Base-by-base conservation (phyloP, 2,888 invertebrate genomes). In the Campoletis raptor region DNA sequence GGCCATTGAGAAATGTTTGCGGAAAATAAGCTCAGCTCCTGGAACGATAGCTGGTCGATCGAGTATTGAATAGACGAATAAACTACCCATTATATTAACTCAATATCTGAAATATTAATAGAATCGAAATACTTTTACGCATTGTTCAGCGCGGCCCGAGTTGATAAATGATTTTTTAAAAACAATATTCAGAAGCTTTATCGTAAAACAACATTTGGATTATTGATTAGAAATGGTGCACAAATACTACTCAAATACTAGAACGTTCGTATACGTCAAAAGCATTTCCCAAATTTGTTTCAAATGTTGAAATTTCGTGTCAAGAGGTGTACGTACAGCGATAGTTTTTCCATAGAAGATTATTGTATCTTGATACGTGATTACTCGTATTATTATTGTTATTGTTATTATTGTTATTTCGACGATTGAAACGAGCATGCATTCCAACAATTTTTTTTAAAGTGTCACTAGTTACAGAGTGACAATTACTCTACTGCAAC, bases 81-180 rank as follows among this genome's bases (percentile, higher is more conserved):
- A 61, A 42, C 64, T 30, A 36, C 37, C 24, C 45, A 61, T 30
- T 45, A 18, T 18, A 45, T 70, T 21, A 48, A 70, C 48, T 70
- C 48, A 18, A 48, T 48, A 45, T 30, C 48, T 70, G 30, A 70
- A 70, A 70, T 70, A 48, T 70, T 36, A 70, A 70, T 70, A 70
- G 24, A 24, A n/a, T 70, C 48, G 30, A 30, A 48, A 48, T 70
- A 48, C 18, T 48, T 70, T 1, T 18, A 4, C 30, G 30, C 61
- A 15, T 30, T 61, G 30, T 57, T 24, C 5, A 30, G 30, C 61
- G 15, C 15, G 15, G 15, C 15, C 15, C 30, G 30, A 30, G 6
- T 61, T 30, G 18, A 48, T 30, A 18, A 30, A 70, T 30, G 1
- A 70, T 48, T 70, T 30, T 45, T 70, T 18, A 21, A n/a, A 61